Evolutionary conservation across 2,113 vertebrate species (phyloP).

Genomic region (Xiphorhynchus elegans): DNA sequence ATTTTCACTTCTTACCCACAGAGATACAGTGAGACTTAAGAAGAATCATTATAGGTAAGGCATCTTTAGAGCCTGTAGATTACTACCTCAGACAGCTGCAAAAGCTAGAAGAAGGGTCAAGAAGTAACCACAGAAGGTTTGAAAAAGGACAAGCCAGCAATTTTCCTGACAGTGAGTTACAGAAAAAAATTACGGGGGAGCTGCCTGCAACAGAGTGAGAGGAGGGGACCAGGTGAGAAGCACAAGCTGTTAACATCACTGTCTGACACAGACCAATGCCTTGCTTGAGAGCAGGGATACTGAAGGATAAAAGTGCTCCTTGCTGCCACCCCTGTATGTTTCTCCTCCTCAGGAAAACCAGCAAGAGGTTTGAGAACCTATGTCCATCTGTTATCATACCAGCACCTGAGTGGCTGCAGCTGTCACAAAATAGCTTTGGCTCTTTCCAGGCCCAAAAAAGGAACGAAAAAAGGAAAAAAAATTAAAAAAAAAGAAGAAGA

Average conservation of each 20-base stretch:
- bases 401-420: neutral
- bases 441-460: neutral
- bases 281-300: neutral
- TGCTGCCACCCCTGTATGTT: neutral
- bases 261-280: neutral
- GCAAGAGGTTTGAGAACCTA: neutral
- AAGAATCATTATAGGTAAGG: neutral
- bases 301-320: neutral
- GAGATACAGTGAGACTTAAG: neutral
- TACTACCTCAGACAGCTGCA: neutral
- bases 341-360: neutral
- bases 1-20: neutral
- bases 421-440: neutral
- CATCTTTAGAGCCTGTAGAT: neutral
- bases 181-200: neutral
- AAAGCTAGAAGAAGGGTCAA: fast-evolving
- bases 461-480: neutral
- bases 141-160: neutral
- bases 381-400: neutral
- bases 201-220: neutral
- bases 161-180: neutral
- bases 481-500: no score
- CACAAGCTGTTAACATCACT: neutral
- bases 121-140: neutral
- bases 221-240: neutral